phyloP scores from a whole-genome alignment of 2,888 invertebrate genomes.

The Phanerotoma sp. region DNA sequence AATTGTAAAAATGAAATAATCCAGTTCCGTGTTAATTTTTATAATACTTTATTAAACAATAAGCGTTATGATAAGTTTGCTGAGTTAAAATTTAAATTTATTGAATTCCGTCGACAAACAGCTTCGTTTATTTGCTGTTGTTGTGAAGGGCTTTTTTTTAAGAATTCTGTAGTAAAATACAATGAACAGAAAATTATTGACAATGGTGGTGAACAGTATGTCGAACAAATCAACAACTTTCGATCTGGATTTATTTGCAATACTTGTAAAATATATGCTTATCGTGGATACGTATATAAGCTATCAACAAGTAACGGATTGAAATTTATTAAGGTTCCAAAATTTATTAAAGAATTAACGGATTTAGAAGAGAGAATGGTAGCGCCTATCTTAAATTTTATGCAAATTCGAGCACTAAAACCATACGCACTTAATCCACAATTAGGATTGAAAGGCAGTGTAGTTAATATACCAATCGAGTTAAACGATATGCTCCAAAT shows the following conservation, averaged over 20 bases:
- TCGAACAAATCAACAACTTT: neutral
- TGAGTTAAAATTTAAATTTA: neutral
- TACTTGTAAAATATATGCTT: neutral
- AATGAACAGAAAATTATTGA: neutral
- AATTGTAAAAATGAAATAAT: no score
- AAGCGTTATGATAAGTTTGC: no score
- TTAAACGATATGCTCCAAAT: no score
- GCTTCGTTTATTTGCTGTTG: neutral
- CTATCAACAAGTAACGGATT: neutral
- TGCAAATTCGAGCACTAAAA: no score
- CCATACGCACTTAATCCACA: no score
- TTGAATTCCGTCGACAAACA: neutral
- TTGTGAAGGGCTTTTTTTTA: neutral
- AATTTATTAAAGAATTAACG: neutral
- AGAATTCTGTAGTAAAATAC: neutral
- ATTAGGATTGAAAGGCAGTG: no score
- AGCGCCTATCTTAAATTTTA: slow-evolving; percentile 44
- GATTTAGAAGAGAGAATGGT: slow-evolving; percentile 46
- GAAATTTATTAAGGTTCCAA: neutral
- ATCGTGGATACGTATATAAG: neutral
- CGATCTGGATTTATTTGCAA: neutral
- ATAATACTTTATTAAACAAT: no score
- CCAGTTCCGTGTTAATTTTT: no score
- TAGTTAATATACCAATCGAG: no score
- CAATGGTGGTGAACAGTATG: neutral